Base-by-base conservation (phyloP, 2,797 vertebrate genomes). In the Pseudocheirus occidentalis region DNA sequence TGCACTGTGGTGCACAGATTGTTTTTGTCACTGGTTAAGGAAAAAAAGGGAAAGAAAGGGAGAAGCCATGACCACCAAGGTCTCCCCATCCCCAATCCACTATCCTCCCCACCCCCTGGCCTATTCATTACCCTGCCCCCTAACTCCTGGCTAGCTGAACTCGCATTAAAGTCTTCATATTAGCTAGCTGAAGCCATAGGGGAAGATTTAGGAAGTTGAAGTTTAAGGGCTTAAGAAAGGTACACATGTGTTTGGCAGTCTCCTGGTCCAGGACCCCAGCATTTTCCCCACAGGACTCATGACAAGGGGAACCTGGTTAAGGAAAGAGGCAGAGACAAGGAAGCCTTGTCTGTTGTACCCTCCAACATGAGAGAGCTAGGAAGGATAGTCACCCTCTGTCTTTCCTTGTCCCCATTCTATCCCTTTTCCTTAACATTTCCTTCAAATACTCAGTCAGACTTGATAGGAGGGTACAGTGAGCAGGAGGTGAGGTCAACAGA, bases 1-100 rank as follows among this genome's bases (percentile, higher is more conserved):
- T 99, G 97, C 99, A 99, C 98, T 99, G 99, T 0, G 99, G 99
- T 0, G 99, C 99, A 92, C 99, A 99, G 98, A 99, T 99, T 89
- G 99, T 99, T 99, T 99, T 99, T 54, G 99, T 99, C 98, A 99
- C 99, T 99, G 97, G 0, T 4, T 96, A 92, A 90, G 55, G 56
- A 4, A 52, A 52, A 52, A 52, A 52, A 52, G 6, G 52, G 52
- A 92, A 50, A 94, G 4, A 34, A 92, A 46, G 40, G 91, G 40
- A 93, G 5, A 34, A 92, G 81, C 40, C 18, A 58, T 1, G 57
- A 56, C 1, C 73, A 50, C 73, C 40, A 87, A 7, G 21, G 0
- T 50, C 73, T 87, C 24, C 24, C 40, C 27, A 4, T 46, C 24
- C 10, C 13, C 21, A 27, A 52, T 46, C 21, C 40, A 50, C 9